Base-by-base conservation (phyloP, 2,113 vertebrate species). In the Zosterops japonicus region DNA sequence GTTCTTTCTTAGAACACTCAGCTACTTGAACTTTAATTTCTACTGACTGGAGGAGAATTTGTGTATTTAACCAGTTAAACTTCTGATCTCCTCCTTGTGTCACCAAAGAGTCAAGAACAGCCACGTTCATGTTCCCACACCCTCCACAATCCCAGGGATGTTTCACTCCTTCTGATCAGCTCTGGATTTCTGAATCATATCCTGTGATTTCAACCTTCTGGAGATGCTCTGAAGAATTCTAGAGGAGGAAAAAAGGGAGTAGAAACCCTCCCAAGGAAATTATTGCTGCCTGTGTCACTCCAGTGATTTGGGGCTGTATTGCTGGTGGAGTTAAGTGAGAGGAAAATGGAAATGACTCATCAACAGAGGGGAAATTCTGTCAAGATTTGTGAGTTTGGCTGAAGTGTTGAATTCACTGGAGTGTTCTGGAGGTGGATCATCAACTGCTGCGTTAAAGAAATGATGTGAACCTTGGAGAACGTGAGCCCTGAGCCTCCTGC, bases 61-160 rank as follows among this genome's bases (percentile, higher is more conserved):
- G 0, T 7, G 0, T 7, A 11, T 28, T 70, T 17, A 52, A 53
- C 12, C 46, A 14, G 12, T 39, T 39, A 18, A 80, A 12, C 7
- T 19, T 6, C 18, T 41, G 9, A 24, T 52, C 9, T 55, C 11
- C 28, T 18, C 0, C 8, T 56, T 23, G n/a, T 87, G 56, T 57
- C 22, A 29, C 24, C 46, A 42, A 35, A n/a, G 4, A 39, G 28
- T 4, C 14, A 33, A 16, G 61, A 60, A 5, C 7, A 64, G 80
- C 36, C 0, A 2, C 23, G 6, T 23, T 88, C 16, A 0, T 9
- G 5, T n/a, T 31, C 31, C 33, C 85, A 29, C 39, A 3, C 17
- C 46, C 47, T 6, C 5, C 76, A 59, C 7, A 2, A 14, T 87
- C 16, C 28, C 28, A 10, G 47, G 33, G 60, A 4, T 9, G 42